A percentile compares a stretch with the other conserved stretches of the same genome.
phyloP scores from a whole-genome alignment of 2,797 vertebrate genomes.

The Monodelphis domestica region DNA sequence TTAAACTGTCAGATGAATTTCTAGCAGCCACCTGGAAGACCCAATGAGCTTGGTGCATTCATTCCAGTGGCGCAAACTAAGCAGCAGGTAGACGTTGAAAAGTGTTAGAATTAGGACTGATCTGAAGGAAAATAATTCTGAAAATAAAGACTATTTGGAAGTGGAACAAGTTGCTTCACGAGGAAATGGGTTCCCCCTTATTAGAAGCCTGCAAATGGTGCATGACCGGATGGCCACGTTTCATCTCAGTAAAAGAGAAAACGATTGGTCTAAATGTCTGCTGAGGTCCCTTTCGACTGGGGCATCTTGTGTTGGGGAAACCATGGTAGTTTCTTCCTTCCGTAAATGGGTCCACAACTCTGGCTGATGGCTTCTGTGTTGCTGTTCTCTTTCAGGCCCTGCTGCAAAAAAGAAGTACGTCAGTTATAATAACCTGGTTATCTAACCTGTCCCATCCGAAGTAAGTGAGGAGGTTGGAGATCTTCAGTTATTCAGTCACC shows the following conservation, averaged over 20 bases:
- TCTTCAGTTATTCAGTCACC: slow-evolving; percentile 81
- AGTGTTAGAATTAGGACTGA: neutral
- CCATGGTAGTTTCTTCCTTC: neutral
- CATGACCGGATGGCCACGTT: neutral
- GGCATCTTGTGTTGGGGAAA: neutral
- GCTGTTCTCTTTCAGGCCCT: slow-evolving; percentile 87
- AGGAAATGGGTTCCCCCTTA: neutral
- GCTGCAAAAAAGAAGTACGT: slow-evolving; percentile 95
- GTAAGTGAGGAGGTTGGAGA: slow-evolving; percentile 79
- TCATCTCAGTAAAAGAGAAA: neutral
- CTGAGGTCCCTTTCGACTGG: neutral
- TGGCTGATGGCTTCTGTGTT: slow-evolving; percentile 54
- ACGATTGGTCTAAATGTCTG: neutral
- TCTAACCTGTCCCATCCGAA: slow-evolving; percentile 86
- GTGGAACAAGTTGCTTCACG: neutral
- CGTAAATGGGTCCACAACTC: neutral
- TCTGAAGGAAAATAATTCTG: neutral
- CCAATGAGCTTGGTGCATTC: neutral
- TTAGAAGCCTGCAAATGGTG: neutral
- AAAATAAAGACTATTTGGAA: neutral
- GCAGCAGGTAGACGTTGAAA: neutral
- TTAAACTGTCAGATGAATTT: neutral
- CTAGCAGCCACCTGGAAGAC: neutral
- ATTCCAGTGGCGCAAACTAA: accelerated
- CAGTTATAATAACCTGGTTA: slow-evolving; percentile 96